Base-by-base conservation (phyloP, 2,888 invertebrate species). In the Chrysotoxum bicinctum region DNA sequence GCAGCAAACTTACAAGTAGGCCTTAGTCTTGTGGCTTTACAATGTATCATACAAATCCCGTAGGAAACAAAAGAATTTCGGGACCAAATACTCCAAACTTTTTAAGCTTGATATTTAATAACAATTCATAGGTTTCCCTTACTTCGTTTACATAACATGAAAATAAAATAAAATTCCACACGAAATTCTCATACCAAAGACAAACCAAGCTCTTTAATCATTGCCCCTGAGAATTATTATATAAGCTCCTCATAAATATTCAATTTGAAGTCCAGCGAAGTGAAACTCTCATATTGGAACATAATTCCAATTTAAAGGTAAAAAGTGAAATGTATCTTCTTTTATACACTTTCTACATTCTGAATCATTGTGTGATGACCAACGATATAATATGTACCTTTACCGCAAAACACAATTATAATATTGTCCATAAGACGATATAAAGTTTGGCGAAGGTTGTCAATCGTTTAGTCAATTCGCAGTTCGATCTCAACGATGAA, bases 401-500 rank as follows among this genome's bases (percentile, higher is more conserved):
- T 66, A 19, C 16, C 14, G 40, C 60, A 64, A 56, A 74, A 12
- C 30, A 14, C 23, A 21, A 30, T 45, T 19, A 19, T 45, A 19
- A 45, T 9, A 45, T 10, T 19, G 19, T 16, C 40, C 35, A 32
- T 16, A 56, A 16, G 16, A 32, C 32, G 26, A 48, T 84, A 84
- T 84, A 84, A 72, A 72, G 80, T 80, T 80, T 19, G 30, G 80
- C 52, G 9, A 80, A 16, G 52, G 14, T 70, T n/a, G 52, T 30
- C 23, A 70, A 68, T 60, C 70, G 78, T 45, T 84, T 84, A 84
- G 84, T 84, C 52, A 72, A 75, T 60, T 69, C 58, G 58, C 79
- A 21, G 56, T 69, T 74, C 62, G 40, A 66, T 66, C 35, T n/a
- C 12, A 43, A 50, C 64, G 26, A 83, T 84, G 79, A 79, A 79